Conservation (phyloP, 2,888 invertebrate species). For the Phalangium opilio region DNA sequence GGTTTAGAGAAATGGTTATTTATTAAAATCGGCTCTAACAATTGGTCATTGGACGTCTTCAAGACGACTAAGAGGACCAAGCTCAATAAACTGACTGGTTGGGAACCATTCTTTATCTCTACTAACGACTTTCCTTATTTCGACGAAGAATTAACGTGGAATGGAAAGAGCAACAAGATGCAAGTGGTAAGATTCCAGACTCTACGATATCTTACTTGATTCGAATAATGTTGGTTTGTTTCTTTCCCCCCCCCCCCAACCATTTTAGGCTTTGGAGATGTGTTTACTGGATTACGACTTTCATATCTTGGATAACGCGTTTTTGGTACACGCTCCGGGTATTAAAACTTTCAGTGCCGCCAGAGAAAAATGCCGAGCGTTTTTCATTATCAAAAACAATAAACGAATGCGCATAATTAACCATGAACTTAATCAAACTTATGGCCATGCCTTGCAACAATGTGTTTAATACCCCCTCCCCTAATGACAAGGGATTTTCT, state of each 20-base stretch:
- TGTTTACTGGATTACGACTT: constrained; percentile 54
- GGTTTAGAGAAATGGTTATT: constrained; percentile 49
- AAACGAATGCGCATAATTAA: no score
- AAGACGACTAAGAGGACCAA: background rate
- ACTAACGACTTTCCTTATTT: background rate
- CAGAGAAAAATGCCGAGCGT: constrained; percentile 3
- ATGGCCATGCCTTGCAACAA: no score
- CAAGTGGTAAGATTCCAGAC: background rate
- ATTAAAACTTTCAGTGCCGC: constrained; percentile 32
- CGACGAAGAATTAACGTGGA: background rate
- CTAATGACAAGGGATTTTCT: no score
- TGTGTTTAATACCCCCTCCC: no score
- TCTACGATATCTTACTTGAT: background rate
- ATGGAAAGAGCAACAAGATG: background rate
- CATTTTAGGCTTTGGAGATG: constrained; percentile 56
- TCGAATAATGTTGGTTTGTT: no score
- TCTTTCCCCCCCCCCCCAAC: no score
- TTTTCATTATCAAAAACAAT: background rate
- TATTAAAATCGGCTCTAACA: no score
- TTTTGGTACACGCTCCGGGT: constrained; percentile 52
- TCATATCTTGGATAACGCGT: constrained; percentile 54
- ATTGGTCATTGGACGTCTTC: background rate
- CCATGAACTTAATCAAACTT: no score
- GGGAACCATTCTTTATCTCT: background rate
- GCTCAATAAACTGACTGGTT: background rate